Conservation (phyloP, 2,797 vertebrate genomes). For the Argentina silus region DNA sequence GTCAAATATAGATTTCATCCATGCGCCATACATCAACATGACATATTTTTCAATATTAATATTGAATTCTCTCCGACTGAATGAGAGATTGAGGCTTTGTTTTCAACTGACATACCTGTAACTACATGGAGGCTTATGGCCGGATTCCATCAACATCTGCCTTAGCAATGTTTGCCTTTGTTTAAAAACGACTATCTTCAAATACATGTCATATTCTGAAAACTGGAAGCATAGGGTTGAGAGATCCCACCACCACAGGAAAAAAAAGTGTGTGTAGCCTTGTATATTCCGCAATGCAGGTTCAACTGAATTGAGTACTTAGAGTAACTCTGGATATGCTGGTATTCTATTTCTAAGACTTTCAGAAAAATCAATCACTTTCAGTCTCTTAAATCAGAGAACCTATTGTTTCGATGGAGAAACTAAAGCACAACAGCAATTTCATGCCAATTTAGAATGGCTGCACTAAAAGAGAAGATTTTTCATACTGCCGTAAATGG, state of each 20-base stretch:
- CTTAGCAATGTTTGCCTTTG: constrained; percentile 3
- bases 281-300: background rate
- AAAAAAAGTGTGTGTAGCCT: background rate
- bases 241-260: no score
- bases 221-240: no score
- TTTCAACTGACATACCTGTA: constrained; percentile 38
- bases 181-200: no score
- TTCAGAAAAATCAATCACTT: background rate
- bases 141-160: constrained; percentile 38
- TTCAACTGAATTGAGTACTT: background rate
- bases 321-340: background rate
- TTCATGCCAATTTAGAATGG: background rate
- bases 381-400: background rate
- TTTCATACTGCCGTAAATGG: background rate
- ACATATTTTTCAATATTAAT: constrained; percentile 59
- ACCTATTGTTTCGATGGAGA: background rate
- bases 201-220: no score
- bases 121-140: constrained; percentile 21
- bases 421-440: background rate
- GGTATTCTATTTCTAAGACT: background rate
- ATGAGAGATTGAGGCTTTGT: constrained; percentile 48
- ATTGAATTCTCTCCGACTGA: constrained; percentile 57
- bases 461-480: background rate
- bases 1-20: constrained; percentile 54
- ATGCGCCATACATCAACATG: constrained; percentile 58